Evolutionary conservation across 2,888 invertebrate genomes (phyloP).

Genomic region (Pollenia angustigena): DNA sequence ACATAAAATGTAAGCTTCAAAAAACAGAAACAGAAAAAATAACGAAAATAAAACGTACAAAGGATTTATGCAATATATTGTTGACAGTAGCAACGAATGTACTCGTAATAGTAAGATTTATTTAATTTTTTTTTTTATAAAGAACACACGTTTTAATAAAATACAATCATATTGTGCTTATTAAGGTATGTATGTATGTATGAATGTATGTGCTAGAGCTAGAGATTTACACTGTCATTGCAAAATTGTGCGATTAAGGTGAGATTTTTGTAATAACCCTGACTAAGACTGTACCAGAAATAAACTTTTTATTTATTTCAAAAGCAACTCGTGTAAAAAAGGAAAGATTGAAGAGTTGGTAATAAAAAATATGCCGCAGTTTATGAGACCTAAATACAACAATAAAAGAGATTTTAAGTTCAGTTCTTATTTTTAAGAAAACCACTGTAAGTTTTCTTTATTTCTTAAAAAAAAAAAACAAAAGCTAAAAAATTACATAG

Average conservation of each 20-base stretch:
- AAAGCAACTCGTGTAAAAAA: background rate
- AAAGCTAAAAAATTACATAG: too few species aligned
- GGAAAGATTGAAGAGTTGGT: background rate
- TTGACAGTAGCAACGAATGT: background rate
- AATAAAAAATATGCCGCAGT: background rate
- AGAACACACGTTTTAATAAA: too few species aligned
- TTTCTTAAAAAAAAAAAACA: too few species aligned
- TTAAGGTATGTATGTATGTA: too few species aligned
- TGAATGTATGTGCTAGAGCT: too few species aligned
- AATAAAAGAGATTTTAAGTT: background rate
- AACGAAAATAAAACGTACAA: background rate
- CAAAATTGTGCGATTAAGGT: slow-evolving; percentile 7
- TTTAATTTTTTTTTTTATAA: too few species aligned
- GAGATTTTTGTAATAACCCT: slow-evolving; percentile 8
- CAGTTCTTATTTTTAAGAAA: background rate
- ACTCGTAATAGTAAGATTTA: too few species aligned
- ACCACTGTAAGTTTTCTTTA: background rate
- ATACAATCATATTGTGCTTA: too few species aligned
- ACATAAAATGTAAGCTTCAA: background rate
- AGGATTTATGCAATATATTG: background rate
- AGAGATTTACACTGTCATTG: background rate
- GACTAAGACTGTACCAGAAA: background rate
- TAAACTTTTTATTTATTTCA: background rate
- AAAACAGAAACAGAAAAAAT: background rate
- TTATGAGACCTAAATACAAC: background rate